Percentiles rank a stretch among this genome's conserved stretches.
phyloP scores from a whole-genome alignment of 2,797 vertebrate species.

The Rhinophrynus dorsalis region DNA sequence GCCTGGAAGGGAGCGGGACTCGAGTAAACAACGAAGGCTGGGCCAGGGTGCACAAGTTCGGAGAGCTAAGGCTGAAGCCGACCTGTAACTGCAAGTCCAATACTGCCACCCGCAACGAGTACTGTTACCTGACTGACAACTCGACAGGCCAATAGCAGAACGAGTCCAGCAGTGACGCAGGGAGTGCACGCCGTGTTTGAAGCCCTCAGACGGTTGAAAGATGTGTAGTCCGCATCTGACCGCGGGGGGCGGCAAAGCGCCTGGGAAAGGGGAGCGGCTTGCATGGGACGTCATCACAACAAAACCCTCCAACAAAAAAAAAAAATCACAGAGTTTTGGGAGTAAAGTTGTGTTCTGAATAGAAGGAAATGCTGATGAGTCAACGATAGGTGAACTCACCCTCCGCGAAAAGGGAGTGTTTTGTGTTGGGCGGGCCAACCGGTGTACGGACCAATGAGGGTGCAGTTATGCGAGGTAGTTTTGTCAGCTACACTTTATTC shows the following conservation, averaged over 20 bases:
- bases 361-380: too few species aligned
- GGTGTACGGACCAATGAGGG: background rate
- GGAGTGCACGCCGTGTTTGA: slow-evolving; percentile 39
- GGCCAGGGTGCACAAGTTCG: slow-evolving; percentile 44
- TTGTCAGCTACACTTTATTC: too few species aligned
- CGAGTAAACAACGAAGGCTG: too few species aligned
- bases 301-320: too few species aligned
- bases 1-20: too few species aligned
- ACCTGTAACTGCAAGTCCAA: slow-evolving; percentile 50
- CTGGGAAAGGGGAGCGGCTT: background rate
- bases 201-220: slow-evolving; percentile 50
- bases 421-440: background rate
- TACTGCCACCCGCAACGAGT: slow-evolving; percentile 41
- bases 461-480: background rate
- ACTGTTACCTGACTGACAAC: slow-evolving; percentile 17
- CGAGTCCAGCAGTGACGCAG: slow-evolving; percentile 27
- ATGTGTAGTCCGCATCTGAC: background rate
- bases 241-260: background rate
- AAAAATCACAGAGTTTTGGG: too few species aligned
- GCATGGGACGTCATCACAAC: background rate
- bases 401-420: background rate
- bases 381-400: too few species aligned
- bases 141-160: slow-evolving; percentile 20
- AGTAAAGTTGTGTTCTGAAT: too few species aligned
- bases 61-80: too few species aligned